Evolutionary conservation across 2,113 vertebrate genomes (phyloP).

Genomic region (Caloenas nicobarica): DNA sequence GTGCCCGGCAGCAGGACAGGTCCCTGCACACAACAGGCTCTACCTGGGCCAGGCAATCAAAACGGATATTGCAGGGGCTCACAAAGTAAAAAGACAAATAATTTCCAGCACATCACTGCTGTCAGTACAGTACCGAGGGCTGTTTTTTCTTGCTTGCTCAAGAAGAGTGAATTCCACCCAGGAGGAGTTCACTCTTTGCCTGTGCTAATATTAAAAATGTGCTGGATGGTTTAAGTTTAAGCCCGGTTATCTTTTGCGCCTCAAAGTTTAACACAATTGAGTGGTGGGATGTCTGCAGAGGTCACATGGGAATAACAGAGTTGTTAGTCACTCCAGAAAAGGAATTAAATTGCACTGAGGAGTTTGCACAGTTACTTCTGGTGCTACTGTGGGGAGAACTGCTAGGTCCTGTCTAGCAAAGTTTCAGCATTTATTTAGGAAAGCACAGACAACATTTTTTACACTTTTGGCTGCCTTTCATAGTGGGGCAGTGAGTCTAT

Average conservation of each 20-base stretch:
- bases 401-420: not conserved
- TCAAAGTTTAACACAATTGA: not conserved
- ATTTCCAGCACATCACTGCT: not conserved
- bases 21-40: not conserved
- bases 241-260: not conserved
- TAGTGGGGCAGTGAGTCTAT: not conserved
- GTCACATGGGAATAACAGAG: slow-evolving; percentile 38
- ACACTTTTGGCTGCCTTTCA: not conserved
- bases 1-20: not conserved
- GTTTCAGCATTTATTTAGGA: not conserved
- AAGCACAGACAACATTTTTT: not conserved
- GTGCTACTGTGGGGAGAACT: fast-evolving
- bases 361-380: not conserved
- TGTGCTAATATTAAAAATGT: not conserved
- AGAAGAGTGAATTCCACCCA: not conserved
- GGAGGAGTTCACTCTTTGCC: not conserved
- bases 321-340: slow-evolving; percentile 43
- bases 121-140: too few species aligned
- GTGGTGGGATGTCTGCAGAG: slow-evolving; percentile 41
- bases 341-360: fast-evolving
- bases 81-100: not conserved
- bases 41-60: not conserved
- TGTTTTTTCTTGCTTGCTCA: not conserved
- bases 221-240: slow-evolving; percentile 44
- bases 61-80: not conserved